Conservation (phyloP, 2,113 vertebrate genomes). For the Mormyrus iriodes region DNA sequence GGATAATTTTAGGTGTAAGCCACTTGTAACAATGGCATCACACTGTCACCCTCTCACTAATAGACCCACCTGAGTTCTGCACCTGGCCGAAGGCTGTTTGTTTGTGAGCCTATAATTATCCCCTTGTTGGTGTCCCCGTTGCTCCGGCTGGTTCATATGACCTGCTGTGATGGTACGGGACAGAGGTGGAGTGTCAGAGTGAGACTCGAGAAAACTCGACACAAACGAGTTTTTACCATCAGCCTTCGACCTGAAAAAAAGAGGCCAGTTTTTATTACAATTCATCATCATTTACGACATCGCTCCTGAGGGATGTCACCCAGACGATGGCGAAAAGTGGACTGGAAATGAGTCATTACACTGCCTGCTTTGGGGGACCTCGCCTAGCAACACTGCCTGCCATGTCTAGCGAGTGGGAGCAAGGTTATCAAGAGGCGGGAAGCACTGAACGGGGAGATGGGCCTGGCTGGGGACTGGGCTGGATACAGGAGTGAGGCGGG, state of each 20-base stretch:
- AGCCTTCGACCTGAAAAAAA: neutral
- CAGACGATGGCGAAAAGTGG: constrained; percentile 7
- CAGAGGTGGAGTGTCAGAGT: neutral
- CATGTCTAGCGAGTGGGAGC: neutral
- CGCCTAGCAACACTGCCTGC: constrained; percentile 21
- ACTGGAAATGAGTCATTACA: constrained; percentile 43
- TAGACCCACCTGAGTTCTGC: neutral
- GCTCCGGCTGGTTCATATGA: neutral
- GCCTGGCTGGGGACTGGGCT: constrained; percentile 21
- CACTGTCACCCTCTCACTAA: neutral
- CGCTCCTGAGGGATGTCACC: neutral
- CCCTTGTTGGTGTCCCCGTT: neutral
- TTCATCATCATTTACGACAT: constrained; percentile 2
- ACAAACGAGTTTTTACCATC: neutral
- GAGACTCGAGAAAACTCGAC: neutral
- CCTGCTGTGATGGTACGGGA: neutral
- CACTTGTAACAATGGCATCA: neutral
- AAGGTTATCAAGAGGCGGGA: constrained; percentile 36
- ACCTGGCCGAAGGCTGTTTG: neutral
- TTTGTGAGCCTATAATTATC: neutral
- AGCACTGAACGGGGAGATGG: constrained; percentile 2
- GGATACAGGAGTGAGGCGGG: constrained; percentile 24
- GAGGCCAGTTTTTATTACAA: neutral
- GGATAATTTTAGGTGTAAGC: neutral
- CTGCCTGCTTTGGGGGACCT: constrained; percentile 10